Base-by-base conservation (phyloP, 2,113 vertebrate genomes). In the Bambusicola thoracicus region DNA sequence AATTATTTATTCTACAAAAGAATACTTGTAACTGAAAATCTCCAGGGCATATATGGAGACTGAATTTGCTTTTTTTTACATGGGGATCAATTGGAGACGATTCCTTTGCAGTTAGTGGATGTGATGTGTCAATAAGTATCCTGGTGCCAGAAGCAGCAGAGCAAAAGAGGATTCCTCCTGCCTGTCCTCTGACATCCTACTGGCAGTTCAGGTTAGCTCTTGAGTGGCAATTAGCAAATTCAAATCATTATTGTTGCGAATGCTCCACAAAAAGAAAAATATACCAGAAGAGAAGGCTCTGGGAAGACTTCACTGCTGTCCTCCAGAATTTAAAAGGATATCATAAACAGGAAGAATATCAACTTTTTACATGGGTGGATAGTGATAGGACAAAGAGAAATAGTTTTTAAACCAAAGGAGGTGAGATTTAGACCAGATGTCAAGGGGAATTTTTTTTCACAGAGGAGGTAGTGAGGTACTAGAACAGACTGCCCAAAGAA, bases 161-260 rank as follows among this genome's bases (percentile, higher is more conserved):
- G 29, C 10, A 20, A 73, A 36, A 38, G 22, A 76, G 25, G 68
- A 7, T 21, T 87, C 10, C 21, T 73, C 2, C 12, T 59, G 8
- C 34, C 48, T 67, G 13, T 62, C 19, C 4, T 36, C 32, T 63
- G 22, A 46, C 1, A 0, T 51, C 10, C 18, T 1, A 0, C 22
- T 63, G 70, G 10, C 46, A 80, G 25, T 38, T 29, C n/a, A 51
- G 29, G 15, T 40, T 11, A 82, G 49, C 2, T 53, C 66, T 53
- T 2, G 2, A 67, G 51, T 15, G 20, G 12, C n/a, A 49, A 2
- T n/a, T 53, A 8, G 51, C 49, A 92, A 49, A 10, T 34, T n/a
- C 58, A 24, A 6, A 62, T 70, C 14, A 11, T 11, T 30, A 29
- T 48, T 73, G n/a, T 66, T 67, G 46, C 12, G 81, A 80, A 55